A percentile compares a stretch with the other conserved stretches of the same genome.
phyloP scores from a whole-genome alignment of 2,113 vertebrate species.

The Brienomyrus brachyistius region DNA sequence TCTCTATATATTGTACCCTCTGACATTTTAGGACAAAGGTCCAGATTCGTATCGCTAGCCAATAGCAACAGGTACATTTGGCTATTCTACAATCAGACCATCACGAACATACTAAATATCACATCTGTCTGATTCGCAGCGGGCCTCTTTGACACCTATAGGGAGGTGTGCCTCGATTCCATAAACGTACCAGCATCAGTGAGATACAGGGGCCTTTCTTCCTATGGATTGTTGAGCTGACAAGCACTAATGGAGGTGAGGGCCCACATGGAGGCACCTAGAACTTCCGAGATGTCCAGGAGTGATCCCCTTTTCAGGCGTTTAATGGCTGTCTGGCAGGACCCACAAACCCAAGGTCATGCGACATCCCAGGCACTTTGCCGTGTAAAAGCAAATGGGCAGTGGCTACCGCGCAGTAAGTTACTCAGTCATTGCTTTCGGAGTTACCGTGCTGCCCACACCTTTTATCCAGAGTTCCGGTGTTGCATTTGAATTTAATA shows the following conservation, averaged over 20 bases:
- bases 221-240: not conserved
- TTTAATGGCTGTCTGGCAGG: not conserved
- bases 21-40: not conserved
- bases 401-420: not conserved
- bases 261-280: not conserved
- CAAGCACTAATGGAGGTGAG: not conserved
- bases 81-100: not conserved
- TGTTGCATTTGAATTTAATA: not conserved
- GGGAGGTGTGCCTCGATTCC: not conserved
- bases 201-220: not conserved
- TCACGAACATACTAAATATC: not conserved
- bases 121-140: not conserved
- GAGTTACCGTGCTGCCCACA: not conserved
- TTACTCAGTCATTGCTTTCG: not conserved
- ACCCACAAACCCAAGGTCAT: not conserved
- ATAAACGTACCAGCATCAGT: not conserved
- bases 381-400: not conserved
- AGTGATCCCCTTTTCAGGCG: not conserved
- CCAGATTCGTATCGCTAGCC: not conserved
- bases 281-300: not conserved
- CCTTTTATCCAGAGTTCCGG: not conserved
- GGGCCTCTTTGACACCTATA: not conserved
- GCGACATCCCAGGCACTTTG: not conserved
- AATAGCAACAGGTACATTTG: not conserved
- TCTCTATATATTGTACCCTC: not conserved